Evolutionary conservation across 2,113 vertebrate species (phyloP).

Genomic region (Notechis scutatus): DNA sequence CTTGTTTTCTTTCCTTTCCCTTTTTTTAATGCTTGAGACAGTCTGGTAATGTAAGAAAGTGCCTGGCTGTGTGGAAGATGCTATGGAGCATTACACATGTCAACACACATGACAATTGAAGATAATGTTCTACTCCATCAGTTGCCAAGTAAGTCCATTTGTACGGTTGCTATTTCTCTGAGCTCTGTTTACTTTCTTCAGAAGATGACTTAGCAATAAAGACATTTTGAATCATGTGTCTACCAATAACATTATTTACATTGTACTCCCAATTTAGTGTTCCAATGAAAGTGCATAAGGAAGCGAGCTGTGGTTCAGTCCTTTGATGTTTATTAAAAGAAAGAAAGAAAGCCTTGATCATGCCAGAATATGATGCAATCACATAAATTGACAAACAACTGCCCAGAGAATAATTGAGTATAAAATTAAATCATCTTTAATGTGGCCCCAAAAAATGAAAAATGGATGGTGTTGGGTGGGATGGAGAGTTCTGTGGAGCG

Average conservation of each 20-base stretch:
- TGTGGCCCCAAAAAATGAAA: slow-evolving; percentile 10
- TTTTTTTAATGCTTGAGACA: neutral
- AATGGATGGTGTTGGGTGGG: neutral
- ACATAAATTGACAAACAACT: neutral
- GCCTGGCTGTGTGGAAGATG: neutral
- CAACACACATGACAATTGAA: neutral
- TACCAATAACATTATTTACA: neutral
- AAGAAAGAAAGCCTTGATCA: neutral
- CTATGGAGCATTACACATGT: neutral
- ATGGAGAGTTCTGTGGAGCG: neutral
- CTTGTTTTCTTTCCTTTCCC: neutral
- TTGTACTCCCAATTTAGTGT: rapidly evolving
- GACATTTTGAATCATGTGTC: neutral
- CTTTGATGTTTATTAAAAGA: neutral
- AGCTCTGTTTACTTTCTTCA: slow-evolving; percentile 7
- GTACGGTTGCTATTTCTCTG: neutral
- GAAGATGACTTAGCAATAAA: slow-evolving; percentile 13
- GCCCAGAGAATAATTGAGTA: neutral
- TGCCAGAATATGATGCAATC: neutral
- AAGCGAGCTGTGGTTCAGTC: neutral
- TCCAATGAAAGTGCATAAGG: neutral
- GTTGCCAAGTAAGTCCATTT: neutral
- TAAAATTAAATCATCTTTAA: slow-evolving; percentile 13
- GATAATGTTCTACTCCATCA: neutral
- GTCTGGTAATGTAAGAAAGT: neutral